Conservation (phyloP, 2,797 vertebrate species). For the Siniperca scherzeri region DNA sequence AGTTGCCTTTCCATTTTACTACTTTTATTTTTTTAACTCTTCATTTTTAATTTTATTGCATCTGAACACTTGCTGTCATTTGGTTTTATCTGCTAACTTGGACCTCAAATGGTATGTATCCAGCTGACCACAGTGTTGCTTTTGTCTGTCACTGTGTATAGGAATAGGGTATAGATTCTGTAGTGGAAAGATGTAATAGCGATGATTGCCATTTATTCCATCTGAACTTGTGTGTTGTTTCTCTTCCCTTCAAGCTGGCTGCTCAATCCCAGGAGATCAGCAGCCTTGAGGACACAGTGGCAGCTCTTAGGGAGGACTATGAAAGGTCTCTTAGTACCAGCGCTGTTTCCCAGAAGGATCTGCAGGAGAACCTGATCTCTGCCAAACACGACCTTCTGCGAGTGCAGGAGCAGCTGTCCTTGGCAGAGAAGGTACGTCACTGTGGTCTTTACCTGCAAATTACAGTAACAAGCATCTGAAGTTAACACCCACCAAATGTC, state of each 20-base stretch:
- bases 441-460: background rate
- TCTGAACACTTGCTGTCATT: slow-evolving; percentile 58
- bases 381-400: slow-evolving; percentile 94
- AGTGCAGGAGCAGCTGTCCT: slow-evolving; percentile 92
- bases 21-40: background rate
- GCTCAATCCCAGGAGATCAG: slow-evolving; percentile 86
- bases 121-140: slow-evolving; percentile 13
- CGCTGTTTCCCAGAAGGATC: slow-evolving; percentile 89
- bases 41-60: slow-evolving; percentile 6
- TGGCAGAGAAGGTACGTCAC: slow-evolving; percentile 93
- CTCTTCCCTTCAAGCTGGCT: slow-evolving; percentile 74
- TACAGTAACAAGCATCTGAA: background rate
- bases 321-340: slow-evolving; percentile 90
- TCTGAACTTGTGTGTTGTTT: background rate
- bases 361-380: slow-evolving; percentile 92
- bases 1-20: background rate
- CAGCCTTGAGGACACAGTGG: slow-evolving; percentile 91
- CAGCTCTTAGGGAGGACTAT: slow-evolving; percentile 91
- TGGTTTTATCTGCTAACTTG: slow-evolving; percentile 68
- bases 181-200: background rate
- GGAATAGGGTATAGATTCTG: background rate
- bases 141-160: slow-evolving; percentile 51
- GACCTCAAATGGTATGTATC: slow-evolving; percentile 75
- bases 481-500: background rate
- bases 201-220: background rate